Percentiles rank a stretch among this genome's conserved stretches.
Conservation (phyloP, 2,113 vertebrate species). For the Sturnira hondurensis region DNA sequence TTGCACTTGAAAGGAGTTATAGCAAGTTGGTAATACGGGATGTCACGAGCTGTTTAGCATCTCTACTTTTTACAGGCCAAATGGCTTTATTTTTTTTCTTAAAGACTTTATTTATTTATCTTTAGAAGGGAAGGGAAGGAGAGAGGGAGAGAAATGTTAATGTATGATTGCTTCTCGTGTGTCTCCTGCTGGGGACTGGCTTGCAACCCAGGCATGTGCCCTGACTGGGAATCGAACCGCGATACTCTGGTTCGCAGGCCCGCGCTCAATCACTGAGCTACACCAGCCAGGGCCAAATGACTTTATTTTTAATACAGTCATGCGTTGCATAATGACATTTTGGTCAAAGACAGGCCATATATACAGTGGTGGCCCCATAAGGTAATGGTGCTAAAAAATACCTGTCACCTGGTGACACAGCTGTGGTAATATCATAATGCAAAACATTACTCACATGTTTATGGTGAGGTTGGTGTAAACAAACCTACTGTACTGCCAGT, state of each 20-base stretch:
- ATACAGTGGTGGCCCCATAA: background rate
- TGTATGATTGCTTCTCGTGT: too few species aligned
- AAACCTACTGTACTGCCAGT: background rate
- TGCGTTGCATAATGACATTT: background rate
- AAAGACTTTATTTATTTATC: too few species aligned
- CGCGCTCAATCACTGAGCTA: too few species aligned
- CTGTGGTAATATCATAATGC: background rate
- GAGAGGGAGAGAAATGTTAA: too few species aligned
- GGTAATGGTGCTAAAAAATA: background rate
- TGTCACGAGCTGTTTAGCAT: background rate
- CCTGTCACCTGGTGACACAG: background rate
- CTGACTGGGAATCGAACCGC: too few species aligned
- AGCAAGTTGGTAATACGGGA: background rate
- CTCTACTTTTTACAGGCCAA: background rate
- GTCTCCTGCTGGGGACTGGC: too few species aligned
- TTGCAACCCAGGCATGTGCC: too few species aligned
- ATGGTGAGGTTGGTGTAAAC: background rate
- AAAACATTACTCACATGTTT: background rate
- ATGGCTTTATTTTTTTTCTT: background rate
- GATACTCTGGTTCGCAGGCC: too few species aligned
- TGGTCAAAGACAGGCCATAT: background rate
- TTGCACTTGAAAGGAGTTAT: background rate
- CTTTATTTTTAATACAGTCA: background rate
- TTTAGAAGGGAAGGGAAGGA: too few species aligned
- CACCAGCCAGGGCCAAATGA: too few species aligned